These are phyloP conservation scores for Exocentrus adspersus DNA, from an alignment of 2,888 invertebrate genomes.

Conservation along the genomic window DNA sequence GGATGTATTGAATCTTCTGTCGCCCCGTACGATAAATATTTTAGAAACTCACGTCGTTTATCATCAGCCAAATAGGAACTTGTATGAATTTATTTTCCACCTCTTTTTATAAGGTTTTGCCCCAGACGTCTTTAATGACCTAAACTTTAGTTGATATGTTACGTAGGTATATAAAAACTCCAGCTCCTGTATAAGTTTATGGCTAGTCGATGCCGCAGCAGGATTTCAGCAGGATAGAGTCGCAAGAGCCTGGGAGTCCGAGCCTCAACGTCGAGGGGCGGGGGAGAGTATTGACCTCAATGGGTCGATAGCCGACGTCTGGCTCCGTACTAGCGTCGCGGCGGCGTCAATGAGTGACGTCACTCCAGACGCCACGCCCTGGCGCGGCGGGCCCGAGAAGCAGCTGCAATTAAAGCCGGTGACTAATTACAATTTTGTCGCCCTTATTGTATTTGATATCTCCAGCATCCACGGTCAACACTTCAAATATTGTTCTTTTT, in stretches of 20 bases:
- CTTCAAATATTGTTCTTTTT: slow-evolving; percentile 24
- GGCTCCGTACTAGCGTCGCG: slow-evolving; percentile 57
- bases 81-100: too few relatives aligned
- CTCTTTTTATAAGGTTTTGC: too few relatives aligned
- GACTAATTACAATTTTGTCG: slow-evolving; percentile 25
- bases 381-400: slow-evolving; percentile 27
- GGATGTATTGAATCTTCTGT: too few relatives aligned
- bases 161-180: background rate
- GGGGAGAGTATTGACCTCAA: slow-evolving; percentile 55
- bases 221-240: slow-evolving; percentile 10
- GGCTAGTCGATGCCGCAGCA: slow-evolving; percentile 2
- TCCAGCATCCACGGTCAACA: slow-evolving; percentile 4
- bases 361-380: slow-evolving; percentile 63
- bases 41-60: too few relatives aligned
- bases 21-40: too few relatives aligned
- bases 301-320: slow-evolving; percentile 56
- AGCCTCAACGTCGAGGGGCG: slow-evolving; percentile 16
- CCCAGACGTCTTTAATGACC: too few relatives aligned
- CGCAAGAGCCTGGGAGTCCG: slow-evolving; percentile 12
- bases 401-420: slow-evolving; percentile 25
- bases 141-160: too few relatives aligned
- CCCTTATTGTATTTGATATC: slow-evolving; percentile 18
- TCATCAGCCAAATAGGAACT: too few relatives aligned
- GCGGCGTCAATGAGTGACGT: slow-evolving; percentile 67
- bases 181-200: background rate